A percentile compares a stretch with the other conserved stretches of the same genome.
phyloP scores from a whole-genome alignment of 2,113 vertebrate species.

The Marmota monax region DNA sequence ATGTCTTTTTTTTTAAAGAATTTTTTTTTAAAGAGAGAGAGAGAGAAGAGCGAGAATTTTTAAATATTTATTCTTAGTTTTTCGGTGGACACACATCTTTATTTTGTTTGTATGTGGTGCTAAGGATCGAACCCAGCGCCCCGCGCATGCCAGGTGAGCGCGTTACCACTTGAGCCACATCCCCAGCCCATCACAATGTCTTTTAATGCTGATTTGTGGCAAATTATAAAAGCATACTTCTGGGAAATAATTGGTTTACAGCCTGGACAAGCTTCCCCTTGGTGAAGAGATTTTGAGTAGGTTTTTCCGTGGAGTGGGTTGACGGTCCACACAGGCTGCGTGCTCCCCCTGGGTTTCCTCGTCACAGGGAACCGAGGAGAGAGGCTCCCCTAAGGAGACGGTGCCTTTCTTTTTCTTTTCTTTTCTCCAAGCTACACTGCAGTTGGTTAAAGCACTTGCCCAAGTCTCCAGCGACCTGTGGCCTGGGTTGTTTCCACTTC shows the following conservation, averaged over 20 bases:
- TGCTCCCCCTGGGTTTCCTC: slow-evolving; percentile 9
- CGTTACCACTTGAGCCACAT: too few species aligned
- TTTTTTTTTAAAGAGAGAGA: too few species aligned
- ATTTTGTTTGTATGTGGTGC: too few species aligned
- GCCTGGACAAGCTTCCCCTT: neutral
- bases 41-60: too few species aligned
- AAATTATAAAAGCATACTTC: neutral
- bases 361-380: neutral
- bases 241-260: slow-evolving; percentile 40
- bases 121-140: too few species aligned
- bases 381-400: neutral
- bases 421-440: neutral
- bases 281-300: neutral
- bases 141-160: too few species aligned
- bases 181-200: too few species aligned
- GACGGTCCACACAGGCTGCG: slow-evolving; percentile 53
- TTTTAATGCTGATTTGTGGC: neutral
- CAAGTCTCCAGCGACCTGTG: neutral
- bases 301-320: neutral
- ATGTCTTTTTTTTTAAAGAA: neutral
- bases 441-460: slow-evolving; percentile 17
- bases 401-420: neutral
- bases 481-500: neutral
- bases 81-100: too few species aligned
- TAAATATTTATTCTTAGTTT: too few species aligned